Conservation (phyloP, 2,113 vertebrate species). For the Albula goreensis region DNA sequence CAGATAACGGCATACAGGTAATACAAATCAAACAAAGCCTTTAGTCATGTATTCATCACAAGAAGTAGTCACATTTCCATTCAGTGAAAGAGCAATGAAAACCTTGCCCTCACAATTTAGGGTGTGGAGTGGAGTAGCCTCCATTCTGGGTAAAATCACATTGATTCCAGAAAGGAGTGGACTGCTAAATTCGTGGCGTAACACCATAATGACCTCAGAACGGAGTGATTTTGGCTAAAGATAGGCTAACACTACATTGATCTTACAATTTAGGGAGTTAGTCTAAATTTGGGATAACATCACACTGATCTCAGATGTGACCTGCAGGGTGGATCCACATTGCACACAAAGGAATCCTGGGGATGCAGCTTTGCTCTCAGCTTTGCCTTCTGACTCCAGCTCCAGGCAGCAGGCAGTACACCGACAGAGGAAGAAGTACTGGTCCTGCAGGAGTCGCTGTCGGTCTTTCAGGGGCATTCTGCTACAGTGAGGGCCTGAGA, state of each 20-base stretch:
- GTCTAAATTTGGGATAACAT: too few species aligned
- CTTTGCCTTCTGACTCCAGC: slow-evolving; percentile 19
- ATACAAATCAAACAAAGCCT: neutral
- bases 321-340: slow-evolving; percentile 53
- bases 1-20: slow-evolving; percentile 32
- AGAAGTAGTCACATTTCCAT: neutral
- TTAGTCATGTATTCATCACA: too few species aligned
- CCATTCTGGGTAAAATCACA: too few species aligned
- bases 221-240: neutral
- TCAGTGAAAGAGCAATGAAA: neutral
- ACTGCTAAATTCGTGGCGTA: too few species aligned
- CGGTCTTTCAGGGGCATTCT: slow-evolving; percentile 77
- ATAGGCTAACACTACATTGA: neutral
- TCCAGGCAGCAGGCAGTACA: slow-evolving; percentile 76
- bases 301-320: neutral
- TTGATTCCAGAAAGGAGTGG: too few species aligned
- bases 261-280: too few species aligned
- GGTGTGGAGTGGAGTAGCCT: too few species aligned
- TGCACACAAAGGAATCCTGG: slow-evolving; percentile 71
- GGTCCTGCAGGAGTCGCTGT: slow-evolving; percentile 72
- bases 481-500: slow-evolving; percentile 80
- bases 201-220: neutral
- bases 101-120: neutral
- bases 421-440: slow-evolving; percentile 88
- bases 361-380: neutral